Base-by-base conservation (phyloP, 2,113 vertebrate genomes). In the Ailuropoda melanoleuca region DNA sequence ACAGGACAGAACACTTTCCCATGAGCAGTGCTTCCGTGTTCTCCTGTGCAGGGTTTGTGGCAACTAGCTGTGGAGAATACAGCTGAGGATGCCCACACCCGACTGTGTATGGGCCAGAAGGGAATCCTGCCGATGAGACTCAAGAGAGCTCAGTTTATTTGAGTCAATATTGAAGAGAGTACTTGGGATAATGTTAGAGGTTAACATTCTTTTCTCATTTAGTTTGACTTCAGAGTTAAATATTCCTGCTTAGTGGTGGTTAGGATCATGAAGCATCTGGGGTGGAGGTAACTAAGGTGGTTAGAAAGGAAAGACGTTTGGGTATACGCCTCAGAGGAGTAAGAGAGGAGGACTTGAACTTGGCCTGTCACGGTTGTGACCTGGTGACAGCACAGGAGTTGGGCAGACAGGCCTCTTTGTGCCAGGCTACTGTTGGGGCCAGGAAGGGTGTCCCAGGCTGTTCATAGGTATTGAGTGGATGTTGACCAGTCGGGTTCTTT, bases 391-490 rank as follows among this genome's bases (percentile, higher is more conserved):
- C 0, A 0, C 10, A 17, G 24, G 85, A 58, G 64, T 55, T 12
- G 66, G 53, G 53, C 23, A 77, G 48, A 15, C 4, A 6, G 86
- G 17, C 46, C 21, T 29, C 10, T 14, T 93, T 31, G 48, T n/a
- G 37, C 66, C n/a, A 50, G 56, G 43, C 31, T 89, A 56, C 8
- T 58, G 56, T 43, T 66, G 11, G 14, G 37, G 1, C 13, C 1
- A 14, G 21, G 58, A 56, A 4, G 55, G 15, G 1, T 6, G n/a
- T 1, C 13, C 8, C 4, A 6, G 53, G 19, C 48, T 53, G 3
- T 50, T 81, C 29, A 3, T 9, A 75, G 85, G 50, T 43, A 26
- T 78, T 7, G 29, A 21, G 8, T 43, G 29, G 3, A 13, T 55
- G 7, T 74, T 55, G 29, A 50, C n/a, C 29, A 39, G 34, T 18